These are phyloP conservation scores for Cirrhinus mrigala DNA, from an alignment of 2,797 vertebrate genomes.

Conservation along the genomic window DNA sequence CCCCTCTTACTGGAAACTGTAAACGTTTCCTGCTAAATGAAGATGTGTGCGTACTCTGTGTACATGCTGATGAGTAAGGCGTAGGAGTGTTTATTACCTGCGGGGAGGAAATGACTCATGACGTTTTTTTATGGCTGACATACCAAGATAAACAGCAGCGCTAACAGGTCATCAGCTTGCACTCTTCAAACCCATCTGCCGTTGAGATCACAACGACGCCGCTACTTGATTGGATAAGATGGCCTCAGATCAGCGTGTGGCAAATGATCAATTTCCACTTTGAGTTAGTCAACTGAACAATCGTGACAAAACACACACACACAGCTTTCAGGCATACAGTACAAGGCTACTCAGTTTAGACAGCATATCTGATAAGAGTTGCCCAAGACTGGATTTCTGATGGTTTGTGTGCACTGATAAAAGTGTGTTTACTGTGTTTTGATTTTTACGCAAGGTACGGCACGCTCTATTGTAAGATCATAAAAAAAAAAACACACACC, in stretches of 20 bases:
- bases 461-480: not conserved
- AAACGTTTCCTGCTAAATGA: slow-evolving; percentile 44
- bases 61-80: slow-evolving; percentile 54
- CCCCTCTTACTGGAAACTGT: slow-evolving; percentile 53
- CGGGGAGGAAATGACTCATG: slow-evolving; percentile 55
- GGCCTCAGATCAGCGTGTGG: slow-evolving; percentile 22
- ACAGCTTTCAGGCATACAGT: slow-evolving; percentile 7
- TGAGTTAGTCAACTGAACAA: slow-evolving; percentile 22
- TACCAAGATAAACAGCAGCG: slow-evolving; percentile 52
- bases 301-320: slow-evolving; percentile 34
- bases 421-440: not conserved
- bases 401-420: slow-evolving; percentile 14
- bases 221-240: slow-evolving; percentile 25
- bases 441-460: not conserved
- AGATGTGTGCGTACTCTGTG: slow-evolving; percentile 41
- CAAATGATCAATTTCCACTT: slow-evolving; percentile 50
- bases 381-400: slow-evolving; percentile 1
- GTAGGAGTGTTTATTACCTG: slow-evolving; percentile 61
- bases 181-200: slow-evolving; percentile 17
- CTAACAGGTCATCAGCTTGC: slow-evolving; percentile 42
- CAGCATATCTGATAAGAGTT: slow-evolving; percentile 30
- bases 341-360: not conserved
- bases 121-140: slow-evolving; percentile 49
- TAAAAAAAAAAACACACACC: not conserved
- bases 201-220: slow-evolving; percentile 17